A percentile compares a stretch with the other conserved stretches of the same genome.
Evolutionary conservation across 2,888 invertebrate species (phyloP).

Genomic region (Microchrysa polita): DNA sequence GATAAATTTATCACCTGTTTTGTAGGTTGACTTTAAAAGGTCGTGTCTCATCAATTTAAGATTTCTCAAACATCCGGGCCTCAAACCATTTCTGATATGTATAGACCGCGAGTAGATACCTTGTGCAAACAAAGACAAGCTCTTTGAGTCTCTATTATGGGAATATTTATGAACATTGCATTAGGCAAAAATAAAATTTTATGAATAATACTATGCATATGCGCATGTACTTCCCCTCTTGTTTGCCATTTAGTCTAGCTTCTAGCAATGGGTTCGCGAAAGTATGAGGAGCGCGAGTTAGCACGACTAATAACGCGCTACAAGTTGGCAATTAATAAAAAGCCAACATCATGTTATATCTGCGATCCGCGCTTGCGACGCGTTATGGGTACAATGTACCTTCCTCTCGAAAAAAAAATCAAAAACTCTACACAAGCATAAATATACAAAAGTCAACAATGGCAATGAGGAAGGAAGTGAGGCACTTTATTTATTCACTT

Average conservation of each 20-base stretch:
- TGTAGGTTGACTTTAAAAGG: not conserved
- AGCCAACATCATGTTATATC: not conserved
- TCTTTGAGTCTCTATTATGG: too few species aligned
- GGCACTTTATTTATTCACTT: constrained; percentile 4
- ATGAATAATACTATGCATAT: too few species aligned
- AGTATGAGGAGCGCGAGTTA: not conserved
- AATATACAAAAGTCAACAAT: constrained; percentile 7
- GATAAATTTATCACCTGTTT: constrained; percentile 11
- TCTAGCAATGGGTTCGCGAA: too few species aligned
- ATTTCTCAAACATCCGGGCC: constrained; percentile 3
- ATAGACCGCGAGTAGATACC: not conserved
- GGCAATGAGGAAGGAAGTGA: constrained; percentile 12
- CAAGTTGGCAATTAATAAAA: not conserved
- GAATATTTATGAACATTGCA: too few species aligned
- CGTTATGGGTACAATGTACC: too few species aligned
- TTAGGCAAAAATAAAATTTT: too few species aligned
- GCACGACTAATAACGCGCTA: not conserved
- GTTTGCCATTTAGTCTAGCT: not conserved
- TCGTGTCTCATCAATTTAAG: not conserved
- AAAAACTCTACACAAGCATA: not conserved
- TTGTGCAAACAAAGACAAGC: not conserved
- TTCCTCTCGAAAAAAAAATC: too few species aligned
- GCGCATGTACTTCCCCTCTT: too few species aligned
- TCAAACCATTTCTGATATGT: not conserved
- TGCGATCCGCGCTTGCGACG: not conserved